phyloP scores from a whole-genome alignment of 2,113 vertebrate species.

The Plestiodon gilberti region DNA sequence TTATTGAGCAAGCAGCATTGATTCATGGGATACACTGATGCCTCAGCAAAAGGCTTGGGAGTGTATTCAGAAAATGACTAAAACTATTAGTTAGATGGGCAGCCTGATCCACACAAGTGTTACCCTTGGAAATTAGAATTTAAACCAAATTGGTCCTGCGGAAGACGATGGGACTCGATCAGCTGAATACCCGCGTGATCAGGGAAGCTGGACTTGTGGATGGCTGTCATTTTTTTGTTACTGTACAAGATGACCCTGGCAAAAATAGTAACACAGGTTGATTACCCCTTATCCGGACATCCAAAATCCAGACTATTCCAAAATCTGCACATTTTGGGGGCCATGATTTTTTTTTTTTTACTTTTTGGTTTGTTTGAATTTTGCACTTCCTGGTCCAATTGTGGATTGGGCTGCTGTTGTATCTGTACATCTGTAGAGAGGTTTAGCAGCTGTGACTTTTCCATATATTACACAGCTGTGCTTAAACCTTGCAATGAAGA shows the following conservation, averaged over 20 bases:
- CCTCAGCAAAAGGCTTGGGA: slow-evolving; percentile 56
- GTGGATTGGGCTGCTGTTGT: too few species aligned
- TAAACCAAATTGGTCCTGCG: neutral
- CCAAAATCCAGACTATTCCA: neutral
- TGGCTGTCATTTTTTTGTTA: neutral
- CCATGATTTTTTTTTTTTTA: too few species aligned
- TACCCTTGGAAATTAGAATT: slow-evolving; percentile 11
- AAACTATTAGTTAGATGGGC: slow-evolving; percentile 47
- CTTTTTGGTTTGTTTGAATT: too few species aligned
- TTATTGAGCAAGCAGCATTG: slow-evolving; percentile 72
- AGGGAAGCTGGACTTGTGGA: neutral
- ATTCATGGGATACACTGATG: slow-evolving; percentile 77
- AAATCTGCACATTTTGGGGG: slow-evolving; percentile 46
- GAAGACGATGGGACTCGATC: neutral
- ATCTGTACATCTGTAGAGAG: too few species aligned
- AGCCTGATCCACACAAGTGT: neutral
- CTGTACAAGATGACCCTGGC: too few species aligned
- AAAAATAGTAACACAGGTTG: too few species aligned
- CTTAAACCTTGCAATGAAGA: slow-evolving; percentile 71
- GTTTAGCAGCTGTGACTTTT: slow-evolving; percentile 54
- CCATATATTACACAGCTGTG: slow-evolving; percentile 60
- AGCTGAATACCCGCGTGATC: neutral
- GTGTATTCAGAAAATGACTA: slow-evolving; percentile 61
- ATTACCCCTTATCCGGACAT: neutral
- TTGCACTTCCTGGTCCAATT: too few species aligned